Base-by-base conservation (phyloP, 2,113 vertebrate genomes). In the Eurystomus gularis region DNA sequence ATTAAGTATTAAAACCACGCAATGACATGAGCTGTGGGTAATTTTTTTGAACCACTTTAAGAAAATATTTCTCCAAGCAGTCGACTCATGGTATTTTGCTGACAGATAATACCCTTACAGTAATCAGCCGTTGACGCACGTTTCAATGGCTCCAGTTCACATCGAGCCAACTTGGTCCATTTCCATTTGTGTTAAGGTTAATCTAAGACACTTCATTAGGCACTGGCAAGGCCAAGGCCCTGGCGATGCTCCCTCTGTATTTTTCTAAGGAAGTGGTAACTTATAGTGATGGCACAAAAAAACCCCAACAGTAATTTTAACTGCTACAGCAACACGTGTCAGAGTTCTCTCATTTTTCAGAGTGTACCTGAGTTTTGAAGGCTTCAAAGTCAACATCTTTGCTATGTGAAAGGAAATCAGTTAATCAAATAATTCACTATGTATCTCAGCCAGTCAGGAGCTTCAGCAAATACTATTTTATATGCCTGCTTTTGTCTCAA, bases 51-150 rank as follows among this genome's bases (percentile, higher is more conserved):
- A 29, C 62, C 23, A 35, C 10, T 75, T 68, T 40, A 37, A 52
- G 72, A 16, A 69, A 77, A 8, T 33, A 7, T 51, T 82, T 68
- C 78, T 71, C 58, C 72, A 60, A 55, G 51, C 19, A 54, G 46
- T 24, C 9, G 26, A 13, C 28, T 66, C 2, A 0, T 14, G 33
- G 11, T 69, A 37, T 31, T 94, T 86, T 93, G 44, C 77, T 83
- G 42, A 23, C 28, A 70, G 66, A 24, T 52, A 57, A 78, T 33
- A 57, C 29, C 18, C 49, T 82, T 12, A 14, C 2, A 52, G 33
- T 14, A 25, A 15, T 49, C 55, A 70, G 33, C 21, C 1, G 10
- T 17, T 15, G 42, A 82, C 3, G 2, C 4, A 2, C 11, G 0
- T 73, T 83, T 49, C 69, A 44, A 8, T 17, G 72, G 35, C 37